Percentiles rank a stretch among this genome's conserved stretches.
Evolutionary conservation across 2,797 vertebrate species (phyloP).

Genomic region (Brachymystax lenok): DNA sequence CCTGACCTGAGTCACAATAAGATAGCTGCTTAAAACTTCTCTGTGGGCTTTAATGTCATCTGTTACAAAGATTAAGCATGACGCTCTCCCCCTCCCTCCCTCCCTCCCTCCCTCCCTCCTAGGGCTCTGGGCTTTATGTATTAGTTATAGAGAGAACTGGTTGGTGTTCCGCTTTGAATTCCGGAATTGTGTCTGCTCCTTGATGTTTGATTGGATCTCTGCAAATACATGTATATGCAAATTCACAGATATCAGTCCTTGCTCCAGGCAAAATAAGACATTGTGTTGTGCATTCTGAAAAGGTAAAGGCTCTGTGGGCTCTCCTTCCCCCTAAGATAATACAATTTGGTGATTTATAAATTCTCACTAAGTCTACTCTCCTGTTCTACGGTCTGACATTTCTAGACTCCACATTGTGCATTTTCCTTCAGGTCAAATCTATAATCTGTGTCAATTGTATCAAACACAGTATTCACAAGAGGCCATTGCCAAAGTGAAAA

Average conservation of each 20-base stretch:
- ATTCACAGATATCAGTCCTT: slow-evolving; percentile 72
- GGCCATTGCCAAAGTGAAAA: slow-evolving; percentile 55
- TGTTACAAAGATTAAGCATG: too few relatives aligned
- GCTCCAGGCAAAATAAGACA: slow-evolving; percentile 73
- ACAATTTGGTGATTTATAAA: slow-evolving; percentile 74
- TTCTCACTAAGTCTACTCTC: slow-evolving; percentile 75
- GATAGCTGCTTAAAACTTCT: neutral
- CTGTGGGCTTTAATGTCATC: too few relatives aligned
- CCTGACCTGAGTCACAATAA: slow-evolving; percentile 55
- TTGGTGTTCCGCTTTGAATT: slow-evolving; percentile 72
- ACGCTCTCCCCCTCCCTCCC: slow-evolving; percentile 54
- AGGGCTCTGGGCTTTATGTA: slow-evolving; percentile 53
- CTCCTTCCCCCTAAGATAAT: slow-evolving; percentile 62
- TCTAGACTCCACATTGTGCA: slow-evolving; percentile 75
- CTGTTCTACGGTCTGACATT: slow-evolving; percentile 76
- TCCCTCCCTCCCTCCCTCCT: slow-evolving; percentile 41
- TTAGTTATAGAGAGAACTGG: slow-evolving; percentile 72
- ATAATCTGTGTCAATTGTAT: slow-evolving; percentile 83
- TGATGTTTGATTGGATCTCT: slow-evolving; percentile 80
- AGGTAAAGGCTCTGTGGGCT: slow-evolving; percentile 25
- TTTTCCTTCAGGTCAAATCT: slow-evolving; percentile 81
- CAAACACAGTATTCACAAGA: slow-evolving; percentile 70
- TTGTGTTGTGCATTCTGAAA: slow-evolving; percentile 68
- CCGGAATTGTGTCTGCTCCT: slow-evolving; percentile 74
- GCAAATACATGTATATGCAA: slow-evolving; percentile 82